A percentile compares a stretch with the other conserved stretches of the same genome.
Conservation (phyloP, 2,113 vertebrate species). For the Dicaeum eximium region DNA sequence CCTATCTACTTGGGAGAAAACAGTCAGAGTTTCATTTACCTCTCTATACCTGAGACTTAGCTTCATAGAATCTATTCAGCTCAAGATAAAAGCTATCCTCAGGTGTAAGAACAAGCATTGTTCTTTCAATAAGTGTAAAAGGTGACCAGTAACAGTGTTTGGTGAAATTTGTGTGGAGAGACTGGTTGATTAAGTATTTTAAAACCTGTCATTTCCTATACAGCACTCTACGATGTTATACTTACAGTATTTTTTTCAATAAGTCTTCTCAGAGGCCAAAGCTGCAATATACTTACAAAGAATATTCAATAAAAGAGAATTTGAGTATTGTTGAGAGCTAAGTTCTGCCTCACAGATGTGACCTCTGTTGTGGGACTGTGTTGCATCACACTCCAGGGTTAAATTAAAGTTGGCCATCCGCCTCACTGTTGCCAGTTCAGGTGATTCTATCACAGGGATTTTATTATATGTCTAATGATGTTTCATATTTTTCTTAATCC, state of each 20-base stretch:
- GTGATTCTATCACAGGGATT: conserved; percentile 21
- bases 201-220: not conserved
- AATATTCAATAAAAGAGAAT: conserved; percentile 44
- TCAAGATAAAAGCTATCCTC: not conserved
- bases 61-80: not conserved
- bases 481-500: conserved; percentile 49
- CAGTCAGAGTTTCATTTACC: not conserved
- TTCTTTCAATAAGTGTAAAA: not conserved
- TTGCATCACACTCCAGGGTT: conserved; percentile 23
- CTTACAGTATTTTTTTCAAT: not conserved
- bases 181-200: not conserved
- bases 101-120: not conserved
- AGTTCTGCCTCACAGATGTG: conserved; percentile 37
- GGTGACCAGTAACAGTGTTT: not conserved
- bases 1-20: not conserved
- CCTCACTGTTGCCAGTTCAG: not conserved
- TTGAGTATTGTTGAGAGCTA: not conserved
- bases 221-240: not conserved
- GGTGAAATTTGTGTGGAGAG: not conserved
- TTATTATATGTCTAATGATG: conserved; percentile 26
- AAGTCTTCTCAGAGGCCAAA: conserved; percentile 7
- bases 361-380: conserved; percentile 23
- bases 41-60: not conserved
- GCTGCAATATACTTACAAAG: not conserved
- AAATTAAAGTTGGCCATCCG: conserved; percentile 41